Evolutionary conservation across 2,797 vertebrate species (phyloP).

Genomic region (Anguilla pacifica): DNA sequence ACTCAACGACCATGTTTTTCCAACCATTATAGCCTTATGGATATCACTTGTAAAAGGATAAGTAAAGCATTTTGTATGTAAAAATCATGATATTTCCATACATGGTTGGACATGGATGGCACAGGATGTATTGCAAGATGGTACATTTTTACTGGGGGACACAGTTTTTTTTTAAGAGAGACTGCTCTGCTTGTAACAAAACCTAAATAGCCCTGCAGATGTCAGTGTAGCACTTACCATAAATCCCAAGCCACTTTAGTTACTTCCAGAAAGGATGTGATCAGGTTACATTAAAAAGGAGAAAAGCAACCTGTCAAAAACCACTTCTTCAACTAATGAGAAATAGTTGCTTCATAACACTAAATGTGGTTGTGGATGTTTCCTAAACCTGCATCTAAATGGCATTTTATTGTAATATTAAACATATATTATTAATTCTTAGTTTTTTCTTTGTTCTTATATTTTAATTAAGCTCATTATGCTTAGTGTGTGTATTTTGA

Average conservation of each 20-base stretch:
- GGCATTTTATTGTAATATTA: background rate
- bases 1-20: background rate
- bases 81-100: background rate
- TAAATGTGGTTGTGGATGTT: background rate
- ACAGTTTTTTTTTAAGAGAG: background rate
- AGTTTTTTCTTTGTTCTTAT: background rate
- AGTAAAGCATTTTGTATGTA: background rate
- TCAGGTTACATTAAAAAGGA: background rate
- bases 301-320: background rate
- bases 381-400: background rate
- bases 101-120: background rate
- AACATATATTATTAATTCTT: background rate
- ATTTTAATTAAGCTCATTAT: background rate
- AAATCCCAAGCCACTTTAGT: background rate
- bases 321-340: background rate
- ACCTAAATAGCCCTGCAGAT: slow-evolving; percentile 21
- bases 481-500: background rate
- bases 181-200: background rate
- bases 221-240: slow-evolving; percentile 11
- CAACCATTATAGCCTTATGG: background rate
- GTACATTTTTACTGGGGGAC: background rate
- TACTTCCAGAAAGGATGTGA: background rate
- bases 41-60: background rate
- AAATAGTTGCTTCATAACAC: background rate
- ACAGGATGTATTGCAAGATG: background rate